Evolutionary conservation across 1,140 invertebrate genomes (phyloP), one percentile per base, ranked within the genome.

Genomic region (Drosophila nasuta): DNA sequence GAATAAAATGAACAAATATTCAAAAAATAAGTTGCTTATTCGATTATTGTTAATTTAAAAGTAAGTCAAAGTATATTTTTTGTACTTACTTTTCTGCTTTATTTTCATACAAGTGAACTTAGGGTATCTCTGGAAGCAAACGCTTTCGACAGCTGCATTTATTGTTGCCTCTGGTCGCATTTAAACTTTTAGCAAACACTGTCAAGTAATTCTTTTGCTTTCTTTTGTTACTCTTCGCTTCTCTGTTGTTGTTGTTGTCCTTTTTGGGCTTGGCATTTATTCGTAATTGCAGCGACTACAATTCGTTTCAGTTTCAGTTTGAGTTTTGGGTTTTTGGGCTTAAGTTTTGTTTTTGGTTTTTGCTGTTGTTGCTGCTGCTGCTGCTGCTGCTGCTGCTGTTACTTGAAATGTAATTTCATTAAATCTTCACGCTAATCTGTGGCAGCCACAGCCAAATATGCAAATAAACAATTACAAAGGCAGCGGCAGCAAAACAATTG

Each of bases 381-480:
- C 56, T 46, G 48, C 49, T 41, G 30, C 7, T 38, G 35, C 35
- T 38, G 35, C 56, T 46, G 48, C 49, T 41, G 20, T 20, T 49
- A 10, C 60, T 45, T 65, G 20, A 63, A 72, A 73, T 73, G 59
- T 88, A 69, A 80, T 76, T 79, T 79, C 73, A 88, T 88, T 65
- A 87, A 88, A 87, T 88, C 77, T 64, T 88, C 57, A 45, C 78
- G 79, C 82, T 87, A 87, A 88, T 87, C 83, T 87, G 58, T 69
- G 54, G 63, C 80, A 80, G 80, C 56, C 83, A 88, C 82, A 69
- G 57, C 58, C 65, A 75, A 80, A 80, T 87, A 83, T 80, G 82
- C 83, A 83, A 87, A 77, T 75, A 87, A 88, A 87, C 83, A 87
- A 80, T 83, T 82, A 82, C 72, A 85, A 64, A 57, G 35, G 66